phyloP scores from a whole-genome alignment of 1,140 invertebrate genomes.

The Brachionus koreanus region DNA sequence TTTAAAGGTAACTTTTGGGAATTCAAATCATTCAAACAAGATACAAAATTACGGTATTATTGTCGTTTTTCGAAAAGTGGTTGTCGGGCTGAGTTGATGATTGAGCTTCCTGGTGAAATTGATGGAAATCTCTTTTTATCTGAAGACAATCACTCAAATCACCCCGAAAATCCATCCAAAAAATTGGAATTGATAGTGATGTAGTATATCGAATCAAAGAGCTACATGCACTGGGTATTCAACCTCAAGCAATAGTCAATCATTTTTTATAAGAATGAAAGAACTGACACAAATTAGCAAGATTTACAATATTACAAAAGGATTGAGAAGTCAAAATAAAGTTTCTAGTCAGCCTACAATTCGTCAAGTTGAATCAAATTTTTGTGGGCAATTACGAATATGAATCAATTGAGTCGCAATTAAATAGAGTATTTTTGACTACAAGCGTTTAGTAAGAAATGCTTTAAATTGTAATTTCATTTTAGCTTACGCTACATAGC shows the following conservation, averaged over 20 bases:
- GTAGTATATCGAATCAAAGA: too few relatives aligned
- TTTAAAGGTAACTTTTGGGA: too few relatives aligned
- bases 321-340: not conserved
- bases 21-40: too few relatives aligned
- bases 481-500: not conserved
- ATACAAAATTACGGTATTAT: too few relatives aligned
- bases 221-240: not conserved
- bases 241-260: not conserved
- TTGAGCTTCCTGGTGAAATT: too few relatives aligned
- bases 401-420: not conserved
- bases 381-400: not conserved
- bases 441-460: not conserved
- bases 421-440: not conserved
- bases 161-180: too few relatives aligned
- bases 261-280: not conserved
- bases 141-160: too few relatives aligned
- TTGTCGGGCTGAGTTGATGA: too few relatives aligned
- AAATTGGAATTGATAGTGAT: too few relatives aligned
- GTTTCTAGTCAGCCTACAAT: not conserved
- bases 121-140: too few relatives aligned
- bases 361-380: not conserved
- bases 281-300: not conserved
- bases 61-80: too few relatives aligned
- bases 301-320: not conserved
- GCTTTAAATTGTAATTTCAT: not conserved